A percentile compares a stretch with the other conserved stretches of the same genome.
Conservation (phyloP, 2,888 invertebrate species). For the Drosophila anceps region DNA sequence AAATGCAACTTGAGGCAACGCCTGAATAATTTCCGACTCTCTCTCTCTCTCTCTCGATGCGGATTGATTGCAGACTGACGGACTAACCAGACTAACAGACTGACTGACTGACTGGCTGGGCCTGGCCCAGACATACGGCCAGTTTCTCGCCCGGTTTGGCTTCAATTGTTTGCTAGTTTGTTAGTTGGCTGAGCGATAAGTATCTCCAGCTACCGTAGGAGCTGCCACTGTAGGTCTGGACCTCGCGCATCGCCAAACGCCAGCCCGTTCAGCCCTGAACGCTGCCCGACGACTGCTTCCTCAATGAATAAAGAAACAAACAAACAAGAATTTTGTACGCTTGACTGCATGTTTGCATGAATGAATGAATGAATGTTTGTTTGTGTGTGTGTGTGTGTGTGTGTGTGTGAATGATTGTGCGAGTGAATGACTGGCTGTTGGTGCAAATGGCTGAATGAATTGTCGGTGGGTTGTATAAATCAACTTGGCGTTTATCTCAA, state of each 20-base stretch:
- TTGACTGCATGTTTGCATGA: constrained; percentile 73
- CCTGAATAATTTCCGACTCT: constrained; percentile 54
- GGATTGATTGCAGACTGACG: constrained; percentile 45
- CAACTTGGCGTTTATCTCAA: constrained; percentile 81
- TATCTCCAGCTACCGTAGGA: constrained; percentile 42
- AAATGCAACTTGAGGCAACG: constrained; percentile 58
- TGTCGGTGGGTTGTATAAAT: constrained; percentile 80
- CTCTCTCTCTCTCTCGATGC: constrained; percentile 34
- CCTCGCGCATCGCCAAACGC: constrained; percentile 16
- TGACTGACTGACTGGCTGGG: background rate
- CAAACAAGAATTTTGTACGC: constrained; percentile 77
- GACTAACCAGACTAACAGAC: background rate
- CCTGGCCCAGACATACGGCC: constrained; percentile 26
- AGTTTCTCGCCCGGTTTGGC: constrained; percentile 46
- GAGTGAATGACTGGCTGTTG: constrained; percentile 51
- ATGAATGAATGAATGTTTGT: constrained; percentile 50
- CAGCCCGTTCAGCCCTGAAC: constrained; percentile 9
- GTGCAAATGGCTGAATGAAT: constrained; percentile 79
- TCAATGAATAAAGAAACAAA: constrained; percentile 80
- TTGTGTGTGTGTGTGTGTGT: constrained; percentile 29
- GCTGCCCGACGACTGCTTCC: constrained; percentile 39
- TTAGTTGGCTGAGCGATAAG: constrained; percentile 64
- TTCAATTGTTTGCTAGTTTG: constrained; percentile 75
- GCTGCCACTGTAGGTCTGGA: constrained; percentile 24
- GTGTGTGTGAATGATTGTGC: constrained; percentile 21